These are phyloP conservation scores for Lycia hirtaria DNA, from an alignment of 2,888 invertebrate species.

Conservation along the genomic window DNA sequence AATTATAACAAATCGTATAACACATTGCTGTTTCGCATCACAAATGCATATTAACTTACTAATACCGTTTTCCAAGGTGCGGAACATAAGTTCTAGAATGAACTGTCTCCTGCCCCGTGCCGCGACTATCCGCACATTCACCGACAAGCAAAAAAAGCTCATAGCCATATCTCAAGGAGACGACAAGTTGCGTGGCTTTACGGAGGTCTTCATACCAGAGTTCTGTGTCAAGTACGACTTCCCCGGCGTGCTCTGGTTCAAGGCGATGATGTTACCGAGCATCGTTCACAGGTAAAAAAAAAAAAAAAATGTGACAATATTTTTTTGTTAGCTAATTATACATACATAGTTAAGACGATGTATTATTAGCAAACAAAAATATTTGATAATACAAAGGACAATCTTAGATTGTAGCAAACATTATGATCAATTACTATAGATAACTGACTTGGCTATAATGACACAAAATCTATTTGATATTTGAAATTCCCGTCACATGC, in stretches of 20 bases:
- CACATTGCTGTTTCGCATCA: no score
- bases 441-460: no score
- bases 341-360: no score
- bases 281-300: slow-evolving; percentile 89
- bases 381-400: no score
- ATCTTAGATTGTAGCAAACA: no score
- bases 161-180: slow-evolving; percentile 72
- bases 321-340: not conserved
- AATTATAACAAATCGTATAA: no score
- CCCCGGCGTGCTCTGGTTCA: slow-evolving; percentile 92
- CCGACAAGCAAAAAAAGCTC: slow-evolving; percentile 68
- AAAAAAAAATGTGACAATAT: not conserved
- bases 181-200: slow-evolving; percentile 72
- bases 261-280: slow-evolving; percentile 93
- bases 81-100: slow-evolving; percentile 73
- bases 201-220: slow-evolving; percentile 94
- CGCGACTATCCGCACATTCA: slow-evolving; percentile 63
- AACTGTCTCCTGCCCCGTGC: slow-evolving; percentile 77
- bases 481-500: no score
- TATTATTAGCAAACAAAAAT: no score
- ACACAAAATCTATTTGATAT: no score
- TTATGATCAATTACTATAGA: no score
- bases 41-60: not conserved
- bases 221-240: slow-evolving; percentile 90
- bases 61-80: slow-evolving; percentile 57